Conservation (phyloP, 35 echinoderm and acorn worm genomes). For the Lytechinus variegatus region DNA sequence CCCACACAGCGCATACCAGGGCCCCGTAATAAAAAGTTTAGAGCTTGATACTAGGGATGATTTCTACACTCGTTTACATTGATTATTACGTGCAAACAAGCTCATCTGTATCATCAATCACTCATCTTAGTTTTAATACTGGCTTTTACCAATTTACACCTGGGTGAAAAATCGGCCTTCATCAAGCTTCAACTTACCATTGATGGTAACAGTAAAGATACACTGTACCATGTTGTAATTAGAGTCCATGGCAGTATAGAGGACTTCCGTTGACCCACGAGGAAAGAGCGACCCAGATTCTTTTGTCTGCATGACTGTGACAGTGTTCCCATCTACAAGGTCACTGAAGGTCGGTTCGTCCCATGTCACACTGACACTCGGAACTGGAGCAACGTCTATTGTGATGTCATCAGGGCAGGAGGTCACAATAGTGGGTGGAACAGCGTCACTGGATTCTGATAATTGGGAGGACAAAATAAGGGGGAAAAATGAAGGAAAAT, state of each 20-base stretch:
- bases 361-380: constrained; percentile 8
- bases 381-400: not conserved
- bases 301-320: not conserved
- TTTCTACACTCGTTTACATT: too few relatives aligned
- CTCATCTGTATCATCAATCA: too few relatives aligned
- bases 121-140: too few relatives aligned
- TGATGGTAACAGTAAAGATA: constrained; percentile 36
- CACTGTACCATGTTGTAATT: constrained; percentile 5
- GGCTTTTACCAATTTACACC: too few relatives aligned
- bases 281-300: not conserved
- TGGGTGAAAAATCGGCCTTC: not conserved
- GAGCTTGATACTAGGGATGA: too few relatives aligned
- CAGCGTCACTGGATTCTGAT: not conserved
- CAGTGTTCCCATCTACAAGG: constrained; percentile 12
- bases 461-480: too few relatives aligned
- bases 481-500: too few relatives aligned
- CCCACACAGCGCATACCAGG: too few relatives aligned
- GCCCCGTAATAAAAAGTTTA: too few relatives aligned
- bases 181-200: not conserved
- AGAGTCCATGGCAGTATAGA: constrained; percentile 31
- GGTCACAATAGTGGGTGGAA: not conserved
- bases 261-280: constrained; percentile 23
- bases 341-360: constrained; percentile 24
- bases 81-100: too few relatives aligned
- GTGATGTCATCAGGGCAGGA: constrained; percentile 38